phyloP scores from a whole-genome alignment of 1,140 invertebrate species.

The Sitobion miscanthi region DNA sequence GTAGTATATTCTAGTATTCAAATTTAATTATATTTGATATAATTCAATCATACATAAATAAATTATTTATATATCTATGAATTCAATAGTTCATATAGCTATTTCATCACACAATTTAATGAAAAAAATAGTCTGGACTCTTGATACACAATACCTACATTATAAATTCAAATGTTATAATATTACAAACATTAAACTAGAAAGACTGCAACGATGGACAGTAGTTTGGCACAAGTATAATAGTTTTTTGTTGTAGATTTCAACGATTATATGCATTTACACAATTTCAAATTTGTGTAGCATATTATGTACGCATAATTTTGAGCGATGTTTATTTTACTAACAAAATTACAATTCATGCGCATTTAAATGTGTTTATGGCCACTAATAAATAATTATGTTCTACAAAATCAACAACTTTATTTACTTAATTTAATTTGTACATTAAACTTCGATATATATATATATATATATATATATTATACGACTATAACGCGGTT shows the following conservation, averaged over 20 bases:
- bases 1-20: not conserved
- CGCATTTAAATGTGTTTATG: not conserved
- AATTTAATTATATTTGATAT: not conserved
- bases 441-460: not conserved
- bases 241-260: not conserved
- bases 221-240: not conserved
- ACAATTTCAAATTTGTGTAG: not conserved
- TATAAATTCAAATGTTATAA: not conserved
- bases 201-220: not conserved
- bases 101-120: not conserved
- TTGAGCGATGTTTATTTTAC: not conserved
- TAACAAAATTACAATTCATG: not conserved
- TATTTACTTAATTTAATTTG: not conserved
- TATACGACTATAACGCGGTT: not conserved
- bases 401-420: not conserved
- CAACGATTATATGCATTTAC: not conserved
- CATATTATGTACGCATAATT: not conserved
- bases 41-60: not conserved
- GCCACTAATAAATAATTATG: not conserved
- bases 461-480: not conserved
- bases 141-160: not conserved
- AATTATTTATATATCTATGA: no score
- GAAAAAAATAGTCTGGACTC: not conserved
- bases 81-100: not conserved
- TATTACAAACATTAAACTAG: not conserved